Evolutionary conservation across 2,888 invertebrate genomes (phyloP), one percentile per base, ranked within the genome.

Genomic region (Anaspis maculata): DNA sequence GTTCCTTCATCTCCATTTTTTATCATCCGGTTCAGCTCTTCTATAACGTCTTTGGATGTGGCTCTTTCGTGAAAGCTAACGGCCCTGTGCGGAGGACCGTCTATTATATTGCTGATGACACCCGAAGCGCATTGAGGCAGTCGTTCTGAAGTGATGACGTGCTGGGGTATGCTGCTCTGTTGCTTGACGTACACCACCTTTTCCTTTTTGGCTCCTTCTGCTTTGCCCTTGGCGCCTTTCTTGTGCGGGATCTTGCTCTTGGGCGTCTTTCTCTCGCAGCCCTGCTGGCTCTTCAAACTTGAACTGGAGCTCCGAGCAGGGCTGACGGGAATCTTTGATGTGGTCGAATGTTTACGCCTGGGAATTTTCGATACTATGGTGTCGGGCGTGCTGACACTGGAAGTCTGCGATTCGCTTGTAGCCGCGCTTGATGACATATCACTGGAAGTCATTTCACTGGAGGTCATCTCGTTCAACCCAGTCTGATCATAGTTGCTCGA

Each of bases 21-120:
- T 34, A 74, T 74, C 71, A 76, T 74, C 30, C 74, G 71, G 57
- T 83, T 82, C 11, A 83, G 67, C 54, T 82, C 82, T 51, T 83
- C 82, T 47, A 83, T 82, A 32, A 83, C 80, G 57, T 83, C 82
- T 56, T 82, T 82, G 25, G 81, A 81, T 21, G 82, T 80, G 9
- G 82, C 80, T 40, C 78, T 72, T 54, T 82, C 81, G 51, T 80
- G 81, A 55, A 82, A 82, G 63, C 80, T 79, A 37, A 80, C 62
- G 5, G 74, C 75, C 48, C 79, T 68, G 48, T 72, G 64, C 1
- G 67, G 67, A 1, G 67, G 66, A 36, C 75, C 76, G 30, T 65
- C 65, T 16, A 67, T 66, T 9, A 67, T 64, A 40, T 62, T 61
- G 42, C 62, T 60, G 9, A 64, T 49, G 9, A 58, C 54, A 3